phyloP scores from a whole-genome alignment of 1,140 invertebrate genomes.

The Bicyclus anynana region DNA sequence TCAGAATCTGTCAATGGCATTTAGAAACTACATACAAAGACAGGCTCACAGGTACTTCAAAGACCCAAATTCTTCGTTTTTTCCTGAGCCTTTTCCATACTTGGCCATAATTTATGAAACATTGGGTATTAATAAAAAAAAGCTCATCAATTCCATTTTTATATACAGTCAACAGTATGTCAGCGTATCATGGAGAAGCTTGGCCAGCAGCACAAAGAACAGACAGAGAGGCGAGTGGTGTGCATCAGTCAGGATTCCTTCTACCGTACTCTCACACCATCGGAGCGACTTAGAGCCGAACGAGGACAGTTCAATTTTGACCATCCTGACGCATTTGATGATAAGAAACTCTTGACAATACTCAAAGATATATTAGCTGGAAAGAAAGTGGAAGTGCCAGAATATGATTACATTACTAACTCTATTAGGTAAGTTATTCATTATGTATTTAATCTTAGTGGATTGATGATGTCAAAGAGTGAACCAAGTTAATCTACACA shows the following conservation, averaged over 20 bases:
- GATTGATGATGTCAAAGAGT: no score
- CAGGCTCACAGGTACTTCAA: no score
- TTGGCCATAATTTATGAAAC: no score
- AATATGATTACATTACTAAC: constrained; percentile 91
- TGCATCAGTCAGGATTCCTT: constrained; percentile 98
- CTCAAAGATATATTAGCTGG: constrained; percentile 89
- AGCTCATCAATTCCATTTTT: no score
- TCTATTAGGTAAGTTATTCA: constrained; percentile 52
- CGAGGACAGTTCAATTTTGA: constrained; percentile 98
- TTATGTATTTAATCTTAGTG: not conserved
- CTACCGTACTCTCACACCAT: constrained; percentile 90
- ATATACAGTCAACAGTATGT: constrained; percentile 93
- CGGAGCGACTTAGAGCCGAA: constrained; percentile 90
- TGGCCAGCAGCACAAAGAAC: constrained; percentile 93
- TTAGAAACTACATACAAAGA: no score
- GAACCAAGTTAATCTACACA: no score
- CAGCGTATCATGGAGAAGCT: constrained; percentile 96
- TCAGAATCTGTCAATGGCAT: no score
- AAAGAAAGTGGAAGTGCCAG: constrained; percentile 90
- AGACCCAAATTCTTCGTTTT: no score
- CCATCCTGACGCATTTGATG: constrained; percentile 96
- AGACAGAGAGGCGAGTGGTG: constrained; percentile 92
- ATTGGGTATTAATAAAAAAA: no score
- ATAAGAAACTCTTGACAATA: constrained; percentile 88
- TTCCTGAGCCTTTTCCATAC: no score